Conservation (phyloP, 2,113 vertebrate species). For the Loxodonta africana region DNA sequence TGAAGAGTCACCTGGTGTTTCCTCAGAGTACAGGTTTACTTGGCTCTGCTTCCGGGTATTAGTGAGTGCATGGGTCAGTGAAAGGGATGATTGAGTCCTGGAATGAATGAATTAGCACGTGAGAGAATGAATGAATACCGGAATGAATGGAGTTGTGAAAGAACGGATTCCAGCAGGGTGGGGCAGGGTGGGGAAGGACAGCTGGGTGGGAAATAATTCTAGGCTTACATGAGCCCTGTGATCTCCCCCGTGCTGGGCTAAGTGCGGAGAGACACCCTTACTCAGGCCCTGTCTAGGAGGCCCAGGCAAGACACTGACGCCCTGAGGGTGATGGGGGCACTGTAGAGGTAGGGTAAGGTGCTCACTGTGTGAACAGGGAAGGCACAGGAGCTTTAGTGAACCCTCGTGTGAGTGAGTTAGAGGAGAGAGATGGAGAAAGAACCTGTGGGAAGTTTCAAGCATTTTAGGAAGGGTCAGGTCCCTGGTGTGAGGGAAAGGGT, state of each 20-base stretch:
- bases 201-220: not conserved
- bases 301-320: not conserved
- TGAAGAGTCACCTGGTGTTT: not conserved
- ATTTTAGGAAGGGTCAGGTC: not conserved
- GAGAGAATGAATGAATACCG: not conserved
- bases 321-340: not conserved
- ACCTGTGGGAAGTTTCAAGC: not conserved
- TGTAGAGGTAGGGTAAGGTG: not conserved
- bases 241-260: not conserved
- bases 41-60: not conserved
- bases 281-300: not conserved
- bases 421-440: not conserved
- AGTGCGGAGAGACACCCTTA: not conserved
- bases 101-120: not conserved
- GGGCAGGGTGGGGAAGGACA: not conserved
- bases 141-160: not conserved
- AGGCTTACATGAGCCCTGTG: not conserved
- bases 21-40: not conserved
- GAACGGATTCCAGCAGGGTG: not conserved
- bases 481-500: not conserved
- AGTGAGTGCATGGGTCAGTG: not conserved
- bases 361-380: not conserved
- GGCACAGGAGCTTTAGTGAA: accelerated
- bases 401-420: not conserved
- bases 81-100: not conserved